phyloP scores from a whole-genome alignment of 2,113 vertebrate species.

The Stomatorhinus ivindoensis region DNA sequence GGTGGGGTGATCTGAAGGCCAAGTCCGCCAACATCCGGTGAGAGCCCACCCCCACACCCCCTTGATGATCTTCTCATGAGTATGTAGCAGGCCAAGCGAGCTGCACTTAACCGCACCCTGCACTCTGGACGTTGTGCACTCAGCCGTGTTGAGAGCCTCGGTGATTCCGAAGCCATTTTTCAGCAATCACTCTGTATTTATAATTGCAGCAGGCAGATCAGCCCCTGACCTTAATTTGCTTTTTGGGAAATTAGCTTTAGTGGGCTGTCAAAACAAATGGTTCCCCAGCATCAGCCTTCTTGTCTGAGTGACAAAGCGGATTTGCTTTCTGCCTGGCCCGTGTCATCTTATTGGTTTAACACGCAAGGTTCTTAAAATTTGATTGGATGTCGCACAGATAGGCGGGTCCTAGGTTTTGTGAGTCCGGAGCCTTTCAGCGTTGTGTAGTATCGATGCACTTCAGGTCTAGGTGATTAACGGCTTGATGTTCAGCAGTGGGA shows the following conservation, averaged over 20 bases:
- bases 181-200: conserved; percentile 49
- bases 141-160: conserved; percentile 2
- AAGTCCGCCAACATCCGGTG: conserved; percentile 89
- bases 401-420: background rate
- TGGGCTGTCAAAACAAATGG: background rate
- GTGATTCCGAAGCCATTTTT: conserved; percentile 43
- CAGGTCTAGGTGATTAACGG: background rate
- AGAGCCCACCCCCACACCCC: background rate
- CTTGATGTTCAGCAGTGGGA: background rate
- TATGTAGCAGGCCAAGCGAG: background rate
- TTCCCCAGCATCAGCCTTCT: background rate
- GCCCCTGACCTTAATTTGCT: conserved; percentile 21
- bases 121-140: background rate
- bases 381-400: background rate
- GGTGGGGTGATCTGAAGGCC: conserved; percentile 88
- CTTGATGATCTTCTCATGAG: background rate
- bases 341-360: background rate
- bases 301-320: background rate
- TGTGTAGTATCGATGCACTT: background rate
- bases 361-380: background rate
- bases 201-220: conserved; percentile 40
- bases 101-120: background rate
- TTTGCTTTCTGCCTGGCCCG: background rate
- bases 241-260: background rate
- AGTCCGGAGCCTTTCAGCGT: background rate